These are phyloP conservation scores for Theretra japonica DNA, from an alignment of 2,888 invertebrate genomes.

Conservation along the genomic window DNA sequence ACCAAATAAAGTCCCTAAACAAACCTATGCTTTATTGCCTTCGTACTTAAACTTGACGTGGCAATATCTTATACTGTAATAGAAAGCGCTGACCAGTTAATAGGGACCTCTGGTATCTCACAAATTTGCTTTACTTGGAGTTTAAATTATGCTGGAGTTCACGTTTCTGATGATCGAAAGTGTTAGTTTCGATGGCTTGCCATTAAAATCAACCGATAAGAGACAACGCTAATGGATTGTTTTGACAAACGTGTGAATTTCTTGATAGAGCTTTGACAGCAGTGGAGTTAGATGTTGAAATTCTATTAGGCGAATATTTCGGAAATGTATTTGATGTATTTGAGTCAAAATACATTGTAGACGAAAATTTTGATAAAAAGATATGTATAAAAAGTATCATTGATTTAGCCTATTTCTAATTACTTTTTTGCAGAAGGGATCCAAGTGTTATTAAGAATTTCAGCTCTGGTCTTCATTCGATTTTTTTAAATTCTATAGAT, in stretches of 20 bases:
- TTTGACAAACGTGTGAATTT: conserved; percentile 8
- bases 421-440: neutral
- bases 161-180: conserved; percentile 7
- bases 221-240: neutral
- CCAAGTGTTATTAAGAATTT: too few species aligned
- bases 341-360: too few species aligned
- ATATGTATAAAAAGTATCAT: too few species aligned
- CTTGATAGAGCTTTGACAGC: neutral
- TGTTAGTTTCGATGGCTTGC: conserved; percentile 3
- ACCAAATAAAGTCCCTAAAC: conserved; percentile 18
- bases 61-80: conserved; percentile 16
- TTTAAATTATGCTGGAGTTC: neutral
- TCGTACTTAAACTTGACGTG: conserved; percentile 12
- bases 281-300: neutral
- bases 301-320: neutral
- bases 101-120: neutral
- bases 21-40: conserved; percentile 6
- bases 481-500: too few species aligned
- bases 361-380: too few species aligned
- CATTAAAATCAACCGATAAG: conserved; percentile 21
- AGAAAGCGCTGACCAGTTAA: neutral
- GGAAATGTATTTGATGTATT: too few species aligned
- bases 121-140: neutral
- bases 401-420: too few species aligned
- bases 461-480: too few species aligned